Evolutionary conservation across 2,888 invertebrate species (phyloP), one percentile per base, ranked within the genome.

Genomic region (Callyntrura guangdongensis): DNA sequence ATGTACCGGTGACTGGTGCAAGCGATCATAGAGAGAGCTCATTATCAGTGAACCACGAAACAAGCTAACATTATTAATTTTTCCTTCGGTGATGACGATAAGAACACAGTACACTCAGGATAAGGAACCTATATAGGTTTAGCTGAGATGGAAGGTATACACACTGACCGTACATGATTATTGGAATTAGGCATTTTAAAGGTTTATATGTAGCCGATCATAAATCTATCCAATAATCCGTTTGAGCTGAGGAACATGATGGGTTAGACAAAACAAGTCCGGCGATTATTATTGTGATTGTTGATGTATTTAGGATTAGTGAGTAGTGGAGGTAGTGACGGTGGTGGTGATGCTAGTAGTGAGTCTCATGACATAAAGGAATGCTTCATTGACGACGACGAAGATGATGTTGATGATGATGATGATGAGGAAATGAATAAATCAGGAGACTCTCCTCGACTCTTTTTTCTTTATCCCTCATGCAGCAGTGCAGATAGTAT

Each of bases 41-140:
- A 89, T 89, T 89, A 89, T 89, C 89, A 89, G 82, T 83, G 89
- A 89, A 74, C 83, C 74, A 61, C 61, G 83, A 89, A 89, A 89
- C 89, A 89, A 89, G 89, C 74, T 22, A 89, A 83, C 89, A 77
- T 89, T 89, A 89, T 83, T 89, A 83, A 89, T 89, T 89, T 36
- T 64, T 49, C 47, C 83, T 84, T 84, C 53, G 36, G 61, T 61
- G 61, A 61, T 56, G 82, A 82, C 20, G 61, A 82, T 59, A 61
- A 82, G 53, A 61, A 45, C 11, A 69, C 1, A 14, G 69, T 14
- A 36, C 27, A 69, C n/a, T 53, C 22, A 56, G 25, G 14, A n/a
- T 53, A 20, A 5, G n/a, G 25, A 14, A 27, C 27, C 1, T 56
- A 25, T 8, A 79, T 1, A 36, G 3, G 0, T 45, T 20, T 36